Evolutionary conservation across 2,797 vertebrate species (phyloP), one percentile per base, ranked within the genome.

Genomic region (Delichon dasypus): DNA sequence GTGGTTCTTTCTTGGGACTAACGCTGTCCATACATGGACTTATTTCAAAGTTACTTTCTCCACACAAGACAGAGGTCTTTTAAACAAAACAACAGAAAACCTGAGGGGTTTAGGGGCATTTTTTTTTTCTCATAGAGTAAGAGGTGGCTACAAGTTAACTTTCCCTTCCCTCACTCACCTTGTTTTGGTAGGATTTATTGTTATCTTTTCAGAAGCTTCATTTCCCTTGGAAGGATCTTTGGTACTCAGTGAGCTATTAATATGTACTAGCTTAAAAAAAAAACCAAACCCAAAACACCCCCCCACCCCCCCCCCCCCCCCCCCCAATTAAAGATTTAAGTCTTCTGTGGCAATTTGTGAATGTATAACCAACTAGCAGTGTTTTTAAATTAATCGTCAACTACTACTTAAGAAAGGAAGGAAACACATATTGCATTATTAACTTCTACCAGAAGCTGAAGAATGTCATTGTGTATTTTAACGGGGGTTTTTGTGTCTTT

Each of bases 21-120:
- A 38, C 51, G 1, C 1, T 73, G 48, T 82, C 91, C 88, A 53
- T 95, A 95, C 80, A 95, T 84, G 93, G 93, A 85, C 10, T 90
- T 93, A 91, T 60, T 90, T 89, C 32, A 26, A 93, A 26, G 27
- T 74, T 90, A 36, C 23, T 70, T 91, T 64, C 27, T 62, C 13
- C 27, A 36, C 27, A 12, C 14, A 64, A 90, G 30, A 22, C 17
- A 65, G 44, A 72, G 25, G 27, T 65, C 65, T 89, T 78, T 75
- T 65, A 78, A 90, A 38, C 10, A 14, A 8, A 74, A 45, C 34
- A 68, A 38, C 38, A 83, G 70, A 75, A 86, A 65, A 11, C 2
- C 5, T 64, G 42, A 13, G 48, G 68, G 30, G 4, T 68, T 72
- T 75, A 5, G 11, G 32, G 40, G 7, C 19, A 0, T 20, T 57